Base-by-base conservation (phyloP, 2,113 vertebrate species). In the Nicator chloris region DNA sequence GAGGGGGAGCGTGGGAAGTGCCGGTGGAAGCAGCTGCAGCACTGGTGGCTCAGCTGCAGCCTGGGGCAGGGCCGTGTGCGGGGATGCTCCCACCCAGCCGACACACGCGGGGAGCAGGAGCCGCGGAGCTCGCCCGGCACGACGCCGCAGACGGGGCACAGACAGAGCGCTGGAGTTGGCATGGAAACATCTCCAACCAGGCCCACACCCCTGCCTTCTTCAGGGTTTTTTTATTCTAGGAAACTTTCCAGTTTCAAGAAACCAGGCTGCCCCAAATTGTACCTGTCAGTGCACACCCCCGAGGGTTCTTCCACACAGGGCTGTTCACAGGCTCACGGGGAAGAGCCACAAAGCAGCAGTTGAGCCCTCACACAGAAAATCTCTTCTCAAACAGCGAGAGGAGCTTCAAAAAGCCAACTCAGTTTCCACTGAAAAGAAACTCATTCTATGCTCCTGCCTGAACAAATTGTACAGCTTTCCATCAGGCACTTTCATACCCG, bases 331-430 rank as follows among this genome's bases (percentile, higher is more conserved):
- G 79, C 86, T 83, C 4, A 1, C 51, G 15, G 54, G 16, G 40
- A 27, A 53, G 70, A 83, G 87, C 40, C 28, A 79, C 70, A 37
- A 80, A 84, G 94, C 90, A 59, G 91, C 91, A 82, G 89, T 85
- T 15, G 56, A 96, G 97, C 95, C 93, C 87, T 95, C 75, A 59
- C 95, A 63, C 31, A 7, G 59, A 76, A 50, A 92, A 92, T 69
- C 93, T 78, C 49, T 91, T 75, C 95, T 70, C 45, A 40, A 87
- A 50, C 63, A 37, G 21, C 3, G 31, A 80, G 93, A 91, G 68
- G 80, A 86, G 95, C 94, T 96, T 92, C 95, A 95, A 92, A 95
- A 91, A 95, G 91, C 83, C 86, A 85, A 51, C 84, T 96, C 75
- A 50, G 84, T 69, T 97, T 94, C 91, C 91, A 68, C 49, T 42